A percentile compares a stretch with the other conserved stretches of the same genome.
These are phyloP conservation scores for Cosmia pyralina DNA, from an alignment of 2,888 invertebrate genomes.

Conservation along the genomic window DNA sequence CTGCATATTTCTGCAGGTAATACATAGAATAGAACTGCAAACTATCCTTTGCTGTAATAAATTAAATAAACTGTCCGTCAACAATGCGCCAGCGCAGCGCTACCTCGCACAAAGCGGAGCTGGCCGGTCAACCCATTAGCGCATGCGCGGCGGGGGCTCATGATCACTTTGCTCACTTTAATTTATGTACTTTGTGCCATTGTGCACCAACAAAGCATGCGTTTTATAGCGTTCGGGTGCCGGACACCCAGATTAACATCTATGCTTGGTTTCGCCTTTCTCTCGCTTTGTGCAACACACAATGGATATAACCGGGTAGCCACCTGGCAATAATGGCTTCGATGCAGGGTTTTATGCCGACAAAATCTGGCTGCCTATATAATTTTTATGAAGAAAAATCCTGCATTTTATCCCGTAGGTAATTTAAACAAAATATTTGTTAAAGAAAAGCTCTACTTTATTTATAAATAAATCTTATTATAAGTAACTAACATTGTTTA, in stretches of 20 bases:
- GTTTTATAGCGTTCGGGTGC: conserved; percentile 88
- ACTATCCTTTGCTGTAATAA: conserved; percentile 64
- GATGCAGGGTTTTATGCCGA: conserved; percentile 69
- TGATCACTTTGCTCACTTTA: conserved; percentile 87
- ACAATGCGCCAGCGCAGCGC: conserved; percentile 56
- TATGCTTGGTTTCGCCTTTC: conserved; percentile 84
- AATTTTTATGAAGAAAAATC: conserved; percentile 6
- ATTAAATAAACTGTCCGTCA: conserved; percentile 68
- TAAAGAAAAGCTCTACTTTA: conserved; percentile 6
- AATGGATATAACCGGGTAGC: conserved; percentile 81
- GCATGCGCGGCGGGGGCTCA: conserved; percentile 84
- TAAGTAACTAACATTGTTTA: conserved; percentile 1
- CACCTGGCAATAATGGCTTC: conserved; percentile 86
- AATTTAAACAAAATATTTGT: conserved; percentile 8
- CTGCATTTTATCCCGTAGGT: not conserved
- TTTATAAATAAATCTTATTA: conserved; percentile 30
- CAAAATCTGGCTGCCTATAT: conserved; percentile 56
- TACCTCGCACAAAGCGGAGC: conserved; percentile 58
- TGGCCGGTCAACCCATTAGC: conserved; percentile 88
- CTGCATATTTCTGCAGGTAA: conserved; percentile 42
- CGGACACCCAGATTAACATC: conserved; percentile 90
- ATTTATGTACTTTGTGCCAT: conserved; percentile 89
- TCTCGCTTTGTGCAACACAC: conserved; percentile 88
- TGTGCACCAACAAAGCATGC: conserved; percentile 75
- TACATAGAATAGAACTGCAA: conserved; percentile 39